These are phyloP conservation scores for Pseudorasbora parva DNA, from an alignment of 2,113 vertebrate species.

Conservation along the genomic window DNA sequence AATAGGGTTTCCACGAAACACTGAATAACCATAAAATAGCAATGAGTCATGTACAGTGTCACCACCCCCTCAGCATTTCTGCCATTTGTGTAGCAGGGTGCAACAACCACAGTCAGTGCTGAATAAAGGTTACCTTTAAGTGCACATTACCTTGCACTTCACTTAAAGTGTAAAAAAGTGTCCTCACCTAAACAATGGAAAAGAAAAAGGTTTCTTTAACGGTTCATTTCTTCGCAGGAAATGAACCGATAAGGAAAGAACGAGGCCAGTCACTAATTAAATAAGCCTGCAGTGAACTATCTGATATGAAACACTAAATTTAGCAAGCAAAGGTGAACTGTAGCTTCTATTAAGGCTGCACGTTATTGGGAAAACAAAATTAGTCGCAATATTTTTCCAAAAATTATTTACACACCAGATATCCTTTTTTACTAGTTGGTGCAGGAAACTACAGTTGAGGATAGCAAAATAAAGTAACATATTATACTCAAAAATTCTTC, in stretches of 20 bases:
- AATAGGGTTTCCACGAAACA: slow-evolving; percentile 2
- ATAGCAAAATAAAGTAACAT: too few species aligned
- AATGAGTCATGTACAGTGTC: slow-evolving; percentile 18
- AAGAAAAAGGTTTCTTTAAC: slow-evolving; percentile 7
- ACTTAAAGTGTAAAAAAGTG: background rate
- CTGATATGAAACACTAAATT: background rate
- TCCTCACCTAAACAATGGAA: slow-evolving; percentile 1
- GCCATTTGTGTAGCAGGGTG: slow-evolving; percentile 21
- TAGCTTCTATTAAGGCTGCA: background rate
- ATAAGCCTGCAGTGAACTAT: background rate
- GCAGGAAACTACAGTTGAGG: too few species aligned
- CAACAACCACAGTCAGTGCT: background rate
- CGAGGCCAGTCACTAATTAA: slow-evolving; percentile 14
- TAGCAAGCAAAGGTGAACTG: background rate
- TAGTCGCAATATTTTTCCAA: too few species aligned
- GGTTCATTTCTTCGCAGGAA: background rate
- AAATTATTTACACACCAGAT: too few species aligned
- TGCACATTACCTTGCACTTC: background rate
- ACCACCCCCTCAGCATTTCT: slow-evolving; percentile 1
- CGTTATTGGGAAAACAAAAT: too few species aligned
- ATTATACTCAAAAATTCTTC: too few species aligned
- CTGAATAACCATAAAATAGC: slow-evolving; percentile 21
- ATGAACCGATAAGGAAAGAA: background rate
- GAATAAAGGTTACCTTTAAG: slow-evolving; percentile 22
- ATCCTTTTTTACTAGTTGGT: too few species aligned